These are phyloP conservation scores for Epinotia brunnichana DNA, from an alignment of 2,888 invertebrate species.

Conservation along the genomic window DNA sequence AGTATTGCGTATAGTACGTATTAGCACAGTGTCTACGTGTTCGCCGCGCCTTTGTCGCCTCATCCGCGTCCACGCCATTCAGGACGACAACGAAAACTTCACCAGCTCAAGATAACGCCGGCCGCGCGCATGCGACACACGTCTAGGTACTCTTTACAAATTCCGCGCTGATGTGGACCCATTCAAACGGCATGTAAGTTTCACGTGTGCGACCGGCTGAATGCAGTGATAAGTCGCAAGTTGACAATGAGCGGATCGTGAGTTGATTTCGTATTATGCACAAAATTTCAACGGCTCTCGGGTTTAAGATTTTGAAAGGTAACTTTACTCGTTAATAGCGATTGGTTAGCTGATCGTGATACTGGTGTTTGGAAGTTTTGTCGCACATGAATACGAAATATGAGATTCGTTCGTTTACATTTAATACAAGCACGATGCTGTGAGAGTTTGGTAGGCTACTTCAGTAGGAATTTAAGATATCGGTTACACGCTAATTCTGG, in stretches of 20 bases:
- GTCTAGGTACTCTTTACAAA: slow-evolving; percentile 82
- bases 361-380: slow-evolving; percentile 27
- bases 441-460: not conserved
- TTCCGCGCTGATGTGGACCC: slow-evolving; percentile 75
- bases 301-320: slow-evolving; percentile 42
- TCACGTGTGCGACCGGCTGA: slow-evolving; percentile 70
- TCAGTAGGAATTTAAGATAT: no score
- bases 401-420: not conserved
- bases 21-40: slow-evolving; percentile 19
- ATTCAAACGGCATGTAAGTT: slow-evolving; percentile 78
- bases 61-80: slow-evolving; percentile 42
- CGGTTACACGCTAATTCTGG: no score
- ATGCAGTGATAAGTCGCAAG: slow-evolving; percentile 72
- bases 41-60: slow-evolving; percentile 36
- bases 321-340: slow-evolving; percentile 29
- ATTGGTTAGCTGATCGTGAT: slow-evolving; percentile 26
- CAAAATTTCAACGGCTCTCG: slow-evolving; percentile 46
- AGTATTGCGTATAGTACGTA: slow-evolving; percentile 12
- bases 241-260: slow-evolving; percentile 69
- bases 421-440: not conserved
- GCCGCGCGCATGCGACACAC: slow-evolving; percentile 76
- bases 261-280: slow-evolving; percentile 62
- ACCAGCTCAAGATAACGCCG: slow-evolving; percentile 72
- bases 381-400: slow-evolving; percentile 20
- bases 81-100: slow-evolving; percentile 60